Percentiles rank a stretch among this genome's conserved stretches.
Conservation (phyloP, 1,140 invertebrate genomes). For the Saxidomus purpurata region DNA sequence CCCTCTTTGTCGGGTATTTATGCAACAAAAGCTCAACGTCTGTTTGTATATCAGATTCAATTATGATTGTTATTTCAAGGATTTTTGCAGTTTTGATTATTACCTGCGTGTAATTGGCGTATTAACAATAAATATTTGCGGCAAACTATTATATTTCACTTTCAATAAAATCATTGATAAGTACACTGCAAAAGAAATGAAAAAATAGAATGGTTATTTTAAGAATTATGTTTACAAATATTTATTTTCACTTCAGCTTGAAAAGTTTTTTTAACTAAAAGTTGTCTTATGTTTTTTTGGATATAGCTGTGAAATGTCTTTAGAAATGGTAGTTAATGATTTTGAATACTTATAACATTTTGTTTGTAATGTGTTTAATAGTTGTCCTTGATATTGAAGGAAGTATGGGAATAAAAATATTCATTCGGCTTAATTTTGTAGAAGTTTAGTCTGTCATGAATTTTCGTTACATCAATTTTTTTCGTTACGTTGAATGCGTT, state of each 20-base stretch:
- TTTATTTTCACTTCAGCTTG: not conserved
- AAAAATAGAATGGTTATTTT: not conserved
- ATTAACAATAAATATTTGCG: conserved; percentile 2
- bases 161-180: not conserved
- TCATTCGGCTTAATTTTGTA: too few relatives aligned
- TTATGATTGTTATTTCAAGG: conserved; percentile 22
- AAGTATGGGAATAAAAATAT: too few relatives aligned
- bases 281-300: too few relatives aligned
- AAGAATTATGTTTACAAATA: not conserved
- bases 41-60: not conserved
- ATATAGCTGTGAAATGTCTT: too few relatives aligned
- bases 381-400: too few relatives aligned
- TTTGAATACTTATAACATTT: too few relatives aligned
- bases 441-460: too few relatives aligned
- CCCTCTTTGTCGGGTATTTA: not conserved
- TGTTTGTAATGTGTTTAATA: too few relatives aligned
- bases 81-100: not conserved
- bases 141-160: not conserved
- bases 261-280: too few relatives aligned
- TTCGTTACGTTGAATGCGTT: too few relatives aligned
- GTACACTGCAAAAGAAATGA: not conserved
- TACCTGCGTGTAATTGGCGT: not conserved
- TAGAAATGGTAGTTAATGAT: too few relatives aligned
- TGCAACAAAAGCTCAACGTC: not conserved
- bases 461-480: too few relatives aligned